Percentiles rank a stretch among this genome's conserved stretches.
phyloP scores from a whole-genome alignment of 35 echinoderm and acorn worm genomes.

The Ophioderma brevispina region DNA sequence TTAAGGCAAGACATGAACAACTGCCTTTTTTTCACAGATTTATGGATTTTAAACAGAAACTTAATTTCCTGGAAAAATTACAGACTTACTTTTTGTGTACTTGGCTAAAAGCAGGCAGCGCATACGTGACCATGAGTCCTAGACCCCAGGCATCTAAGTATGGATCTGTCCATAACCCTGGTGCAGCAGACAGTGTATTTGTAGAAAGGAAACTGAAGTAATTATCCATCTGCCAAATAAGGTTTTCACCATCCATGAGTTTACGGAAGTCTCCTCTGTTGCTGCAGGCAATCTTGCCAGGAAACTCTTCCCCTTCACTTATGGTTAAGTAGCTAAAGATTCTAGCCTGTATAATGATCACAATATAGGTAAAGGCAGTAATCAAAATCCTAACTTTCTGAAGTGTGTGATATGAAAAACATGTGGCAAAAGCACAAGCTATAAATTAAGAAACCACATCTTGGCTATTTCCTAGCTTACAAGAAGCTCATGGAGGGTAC shows the following conservation, averaged over 20 bases:
- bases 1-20: too few species aligned
- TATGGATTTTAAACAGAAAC: too few species aligned
- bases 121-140: slow-evolving; percentile 87
- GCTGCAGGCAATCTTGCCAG: slow-evolving; percentile 84
- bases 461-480: too few species aligned
- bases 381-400: too few species aligned
- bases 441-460: too few species aligned
- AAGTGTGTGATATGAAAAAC: too few species aligned
- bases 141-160: slow-evolving; percentile 97
- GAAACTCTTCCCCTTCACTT: slow-evolving; percentile 87
- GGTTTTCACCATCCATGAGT: slow-evolving; percentile 77
- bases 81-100: slow-evolving; percentile 68
- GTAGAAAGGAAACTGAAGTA: slow-evolving; percentile 97
- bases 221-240: slow-evolving; percentile 90
- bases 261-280: slow-evolving; percentile 81
- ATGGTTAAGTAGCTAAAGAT: slow-evolving; percentile 97
- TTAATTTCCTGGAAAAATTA: too few species aligned
- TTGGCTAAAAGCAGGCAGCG: slow-evolving; percentile 83
- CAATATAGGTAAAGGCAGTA: too few species aligned
- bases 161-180: slow-evolving; percentile 85
- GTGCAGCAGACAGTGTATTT: slow-evolving; percentile 59
- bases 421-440: too few species aligned
- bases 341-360: slow-evolving; percentile 69
- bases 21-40: too few species aligned
- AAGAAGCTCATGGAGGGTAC: too few species aligned